Percentiles rank a stretch among this genome's conserved stretches.
Evolutionary conservation across 2,113 vertebrate genomes (phyloP).

Genomic region (Prunella fulvescens): DNA sequence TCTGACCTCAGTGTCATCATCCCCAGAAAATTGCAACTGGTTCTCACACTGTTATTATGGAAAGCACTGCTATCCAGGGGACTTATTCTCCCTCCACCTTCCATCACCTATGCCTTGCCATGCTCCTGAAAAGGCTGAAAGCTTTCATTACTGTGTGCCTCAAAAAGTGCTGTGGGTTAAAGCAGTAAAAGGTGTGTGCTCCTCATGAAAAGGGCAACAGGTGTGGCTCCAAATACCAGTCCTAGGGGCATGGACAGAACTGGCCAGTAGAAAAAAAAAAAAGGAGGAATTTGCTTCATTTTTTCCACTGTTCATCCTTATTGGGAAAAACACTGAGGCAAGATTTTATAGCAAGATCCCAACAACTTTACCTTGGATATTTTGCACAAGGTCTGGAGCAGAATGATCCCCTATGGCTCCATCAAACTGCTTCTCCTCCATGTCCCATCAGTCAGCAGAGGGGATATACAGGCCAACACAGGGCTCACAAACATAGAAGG

Average conservation of each 20-base stretch:
- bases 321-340: not conserved
- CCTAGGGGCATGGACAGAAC: not conserved
- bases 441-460: not conserved
- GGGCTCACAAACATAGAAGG: not conserved
- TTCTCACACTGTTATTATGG: constrained; percentile 41
- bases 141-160: not conserved
- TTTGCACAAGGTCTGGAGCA: not conserved
- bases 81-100: not conserved
- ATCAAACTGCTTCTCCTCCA: not conserved
- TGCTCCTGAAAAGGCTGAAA: not conserved
- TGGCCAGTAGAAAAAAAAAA: not conserved
- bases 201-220: not conserved
- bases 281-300: not conserved
- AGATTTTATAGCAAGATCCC: not conserved
- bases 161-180: not conserved
- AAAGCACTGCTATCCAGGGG: not conserved
- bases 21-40: constrained; percentile 41
- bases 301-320: not conserved
- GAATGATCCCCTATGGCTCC: not conserved
- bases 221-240: not conserved
- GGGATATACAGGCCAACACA: not conserved
- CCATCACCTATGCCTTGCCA: not conserved
- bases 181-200: not conserved
- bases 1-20: constrained; percentile 43
- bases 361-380: not conserved